Evolutionary conservation across 2,888 invertebrate genomes (phyloP), one percentile per base, ranked within the genome.

Genomic region (Lissocephala sabroskyi): DNA sequence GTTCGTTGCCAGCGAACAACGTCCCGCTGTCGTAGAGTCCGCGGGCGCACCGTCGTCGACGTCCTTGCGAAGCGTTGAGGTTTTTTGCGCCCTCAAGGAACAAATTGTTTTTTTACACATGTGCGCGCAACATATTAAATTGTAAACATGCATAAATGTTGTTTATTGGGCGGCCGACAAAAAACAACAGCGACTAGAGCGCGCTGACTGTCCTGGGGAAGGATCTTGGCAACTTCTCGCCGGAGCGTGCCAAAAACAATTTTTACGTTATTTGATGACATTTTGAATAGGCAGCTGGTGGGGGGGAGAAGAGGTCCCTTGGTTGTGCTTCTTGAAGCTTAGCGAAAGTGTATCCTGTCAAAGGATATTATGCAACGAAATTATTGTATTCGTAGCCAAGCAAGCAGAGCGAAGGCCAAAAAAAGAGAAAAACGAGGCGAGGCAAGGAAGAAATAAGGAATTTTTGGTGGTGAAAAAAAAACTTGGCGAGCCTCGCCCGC

Each of bases 101-200:
- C 65, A 65, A 66, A 66, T 67, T 67, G 65, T 67, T 66, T 65
- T 43, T 67, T 65, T 61, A 61, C 65, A 66, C 65, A 67, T 64
- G 67, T 65, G 65, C 67, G 65, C 67, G 57, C 63, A 67, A 64
- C 67, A 67, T 64, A 66, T 66, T 64, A 66, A 66, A 67, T 67
- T 66, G 68, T 67, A 67, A 66, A 67, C 65, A 66, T 64, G 65
- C 61, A 67, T 65, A 61, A 67, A 64, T 60, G 67, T 60, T 65
- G 60, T 64, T 64, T 64, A 66, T 64, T 62, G 63, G 59, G 43
- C 58, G 58, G 49, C 33, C 49, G 47, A 42, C 11, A 41, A 30
- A 47, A 35, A 13, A n/a, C 11, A 42, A 18, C 6, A 2, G 4
- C n/a, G 7, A 13, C 19, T n/a, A 32, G 9, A 1, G 7, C 30